Base-by-base conservation (phyloP, 2,888 invertebrate species). In the Hirtodrosophila cameraria region DNA sequence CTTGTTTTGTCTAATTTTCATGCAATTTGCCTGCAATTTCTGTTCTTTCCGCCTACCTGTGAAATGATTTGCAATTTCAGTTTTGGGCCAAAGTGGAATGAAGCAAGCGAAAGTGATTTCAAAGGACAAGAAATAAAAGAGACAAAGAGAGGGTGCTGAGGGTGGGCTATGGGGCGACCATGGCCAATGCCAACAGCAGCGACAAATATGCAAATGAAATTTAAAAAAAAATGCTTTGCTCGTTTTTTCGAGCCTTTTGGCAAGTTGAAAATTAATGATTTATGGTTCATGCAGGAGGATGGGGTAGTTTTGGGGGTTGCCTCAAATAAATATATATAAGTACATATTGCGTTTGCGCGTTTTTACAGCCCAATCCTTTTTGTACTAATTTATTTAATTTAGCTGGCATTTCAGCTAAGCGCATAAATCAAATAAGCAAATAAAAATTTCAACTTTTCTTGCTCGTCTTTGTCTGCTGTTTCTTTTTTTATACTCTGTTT, bases 21-120 rank as follows among this genome's bases (percentile, higher is more conserved):
- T 78, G 79, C 71, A 78, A 77, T 77, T 78, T 74, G 59, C 59
- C 48, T 81, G 70, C 77, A 78, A 81, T 81, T 77, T 77, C 63
- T 63, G 60, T 73, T 59, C 57, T 30, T 65, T 66, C 62, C 69
- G 62, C 69, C 65, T 42, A 73, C 55, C 46, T 57, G 53, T 49
- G 61, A 67, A 23, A 74, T 67, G 70, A 63, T 74, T 66, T 67
- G 70, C 60, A 70, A 74, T 77, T 81, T 77, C 30, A 74, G n/a
- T n/a, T 58, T 78, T 66, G 48, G 53, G 30, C 7, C 43, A 8
- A 20, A 54, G 49, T 35, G 41, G 68, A 73, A 50, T 55, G 45
- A 45, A 73, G 45, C 46, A 58, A 57, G 52, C 60, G 52, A 66
- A 54, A 59, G 54, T 43, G 38, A 43, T 36, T 57, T 43, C 16